These are phyloP conservation scores for Nanorana parkeri DNA, from an alignment of 2,113 vertebrate species.

Conservation along the genomic window DNA sequence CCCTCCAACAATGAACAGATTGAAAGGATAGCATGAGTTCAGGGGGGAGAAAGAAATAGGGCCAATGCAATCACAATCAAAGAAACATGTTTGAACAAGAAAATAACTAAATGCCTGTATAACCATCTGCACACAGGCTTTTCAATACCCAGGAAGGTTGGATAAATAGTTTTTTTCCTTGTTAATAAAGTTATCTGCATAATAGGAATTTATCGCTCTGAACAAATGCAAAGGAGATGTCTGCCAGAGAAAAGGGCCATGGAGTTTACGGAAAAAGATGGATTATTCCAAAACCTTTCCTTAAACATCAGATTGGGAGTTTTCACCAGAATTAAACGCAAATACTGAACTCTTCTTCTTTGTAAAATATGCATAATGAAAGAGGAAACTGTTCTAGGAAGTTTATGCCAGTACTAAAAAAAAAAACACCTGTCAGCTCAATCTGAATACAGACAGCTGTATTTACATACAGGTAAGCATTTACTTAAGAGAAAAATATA, in stretches of 20 bases:
- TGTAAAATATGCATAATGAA: no score
- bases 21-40: slow-evolving; percentile 50
- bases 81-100: slow-evolving; percentile 33
- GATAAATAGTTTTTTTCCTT: slow-evolving; percentile 21
- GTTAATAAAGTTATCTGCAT: slow-evolving; percentile 23
- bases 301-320: not conserved
- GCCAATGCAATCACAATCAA: slow-evolving; percentile 38
- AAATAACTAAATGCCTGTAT: slow-evolving; percentile 33
- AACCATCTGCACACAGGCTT: slow-evolving; percentile 22
- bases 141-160: not conserved
- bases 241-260: slow-evolving; percentile 5
- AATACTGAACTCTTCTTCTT: not conserved
- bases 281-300: not conserved
- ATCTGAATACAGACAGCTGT: no score
- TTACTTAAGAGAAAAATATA: no score
- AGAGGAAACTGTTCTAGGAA: no score
- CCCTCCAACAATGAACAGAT: slow-evolving; percentile 45
- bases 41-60: slow-evolving; percentile 17
- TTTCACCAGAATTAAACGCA: not conserved
- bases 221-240: not conserved
- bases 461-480: no score
- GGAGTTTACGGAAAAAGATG: not conserved
- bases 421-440: no score
- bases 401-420: no score
- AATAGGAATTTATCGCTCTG: not conserved